Evolutionary conservation across 2,797 vertebrate species (phyloP).

Genomic region (Lepus townsendii): DNA sequence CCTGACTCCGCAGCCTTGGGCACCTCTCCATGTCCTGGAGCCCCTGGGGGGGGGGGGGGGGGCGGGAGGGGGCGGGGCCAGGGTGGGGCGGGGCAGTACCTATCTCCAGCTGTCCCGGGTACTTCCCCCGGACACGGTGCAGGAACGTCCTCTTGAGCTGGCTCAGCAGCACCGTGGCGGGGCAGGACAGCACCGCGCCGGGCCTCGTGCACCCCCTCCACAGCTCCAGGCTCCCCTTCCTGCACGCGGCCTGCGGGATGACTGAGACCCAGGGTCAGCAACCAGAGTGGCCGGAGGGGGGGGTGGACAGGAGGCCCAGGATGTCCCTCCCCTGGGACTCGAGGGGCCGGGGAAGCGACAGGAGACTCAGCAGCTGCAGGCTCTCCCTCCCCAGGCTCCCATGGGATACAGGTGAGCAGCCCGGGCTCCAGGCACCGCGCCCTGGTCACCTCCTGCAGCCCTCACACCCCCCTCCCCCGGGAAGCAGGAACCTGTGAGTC

Average conservation of each 20-base stretch:
- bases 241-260: conserved; percentile 90
- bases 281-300: background rate
- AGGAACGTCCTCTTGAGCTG: conserved; percentile 91
- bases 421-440: background rate
- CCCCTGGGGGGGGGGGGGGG: background rate
- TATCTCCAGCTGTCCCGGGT: conserved; percentile 94
- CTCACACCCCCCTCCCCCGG: accelerated
- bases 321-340: background rate
- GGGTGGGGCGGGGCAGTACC: conserved; percentile 87
- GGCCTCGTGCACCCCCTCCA: conserved; percentile 93
- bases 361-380: accelerated
- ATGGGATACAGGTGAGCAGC: background rate
- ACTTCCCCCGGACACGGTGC: conserved; percentile 94
- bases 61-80: accelerated
- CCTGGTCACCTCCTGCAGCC: background rate
- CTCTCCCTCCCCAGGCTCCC: background rate
- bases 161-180: conserved; percentile 87
- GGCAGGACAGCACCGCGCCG: conserved; percentile 90
- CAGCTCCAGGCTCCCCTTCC: conserved; percentile 90
- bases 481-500: background rate
- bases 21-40: background rate
- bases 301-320: background rate
- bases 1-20: background rate
- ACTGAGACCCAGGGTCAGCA: conserved; percentile 87
- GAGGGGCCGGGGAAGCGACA: accelerated